phyloP scores from a whole-genome alignment of 2,888 invertebrate species.

The Aporophyla lueneburgensis region DNA sequence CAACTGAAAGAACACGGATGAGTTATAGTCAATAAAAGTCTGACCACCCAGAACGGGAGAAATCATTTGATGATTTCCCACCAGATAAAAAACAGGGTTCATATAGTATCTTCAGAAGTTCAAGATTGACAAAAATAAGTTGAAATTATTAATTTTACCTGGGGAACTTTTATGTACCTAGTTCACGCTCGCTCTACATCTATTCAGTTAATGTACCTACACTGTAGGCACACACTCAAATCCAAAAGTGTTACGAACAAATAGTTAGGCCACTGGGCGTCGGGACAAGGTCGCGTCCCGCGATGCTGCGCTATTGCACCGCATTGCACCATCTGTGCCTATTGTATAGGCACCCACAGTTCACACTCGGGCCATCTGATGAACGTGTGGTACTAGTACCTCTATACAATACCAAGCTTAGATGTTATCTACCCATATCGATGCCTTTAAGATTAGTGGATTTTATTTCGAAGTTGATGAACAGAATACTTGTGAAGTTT shows the following conservation, averaged over 20 bases:
- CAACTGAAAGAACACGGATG: no score
- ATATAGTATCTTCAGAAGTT: not conserved
- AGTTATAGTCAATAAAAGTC: no score
- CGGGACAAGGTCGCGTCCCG: slow-evolving; percentile 46
- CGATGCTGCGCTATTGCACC: slow-evolving; percentile 55
- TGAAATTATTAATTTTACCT: not conserved
- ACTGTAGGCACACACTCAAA: not conserved
- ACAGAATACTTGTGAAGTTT: not conserved
- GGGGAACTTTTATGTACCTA: not conserved
- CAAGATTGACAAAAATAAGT: not conserved
- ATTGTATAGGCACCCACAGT: slow-evolving; percentile 9
- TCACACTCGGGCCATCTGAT: not conserved
- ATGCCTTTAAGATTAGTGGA: not conserved
- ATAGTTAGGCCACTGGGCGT: slow-evolving; percentile 20
- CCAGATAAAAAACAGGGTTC: no score
- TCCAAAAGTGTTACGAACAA: slow-evolving; percentile 31
- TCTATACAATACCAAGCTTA: not conserved
- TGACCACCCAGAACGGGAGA: no score
- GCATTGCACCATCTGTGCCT: slow-evolving; percentile 57
- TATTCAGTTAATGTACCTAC: not conserved
- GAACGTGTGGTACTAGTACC: not conserved
- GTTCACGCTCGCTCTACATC: not conserved
- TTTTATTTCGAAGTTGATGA: not conserved
- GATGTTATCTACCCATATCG: not conserved
- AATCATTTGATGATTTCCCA: no score